Base-by-base conservation (phyloP, 2,888 invertebrate species). In the Perizoma affinitatum region DNA sequence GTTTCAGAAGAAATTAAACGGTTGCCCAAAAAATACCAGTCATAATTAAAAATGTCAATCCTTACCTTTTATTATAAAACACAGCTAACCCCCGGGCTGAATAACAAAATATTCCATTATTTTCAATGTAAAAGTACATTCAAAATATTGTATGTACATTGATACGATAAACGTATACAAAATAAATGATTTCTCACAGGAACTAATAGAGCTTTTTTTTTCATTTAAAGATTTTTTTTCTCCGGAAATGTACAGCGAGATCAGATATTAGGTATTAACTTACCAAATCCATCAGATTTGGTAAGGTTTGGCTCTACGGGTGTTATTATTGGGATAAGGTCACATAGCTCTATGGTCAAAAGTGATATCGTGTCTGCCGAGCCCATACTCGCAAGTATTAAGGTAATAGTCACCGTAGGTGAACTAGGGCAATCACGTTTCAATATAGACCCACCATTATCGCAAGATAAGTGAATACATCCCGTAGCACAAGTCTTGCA, bases 401-500 rank as follows among this genome's bases (percentile, higher is more conserved):
- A 66, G 57, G 48, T 63, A 61, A 67, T 65, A 55, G 33, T 36
- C 58, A 47, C 65, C 55, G 53, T 65, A 65, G 57, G 64, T 80
- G 75, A 86, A 79, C 75, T 86, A 74, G 86, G 84, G 72, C 86
- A 84, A 84, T 82, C 73, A 75, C 66, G 71, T 76, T 79, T 84
- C 80, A 82, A 87, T 87, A 89, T 87, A 87, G 87, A 78, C 80
- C 75, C 74, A 78, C 83, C 77, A 88, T 88, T 89, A 88, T 81
- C 76, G 76, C 73, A 66, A 74, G 74, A 75, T 70, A 71, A 73
- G 72, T 73, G 66, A 71, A 50, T 57, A 68, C 65, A 68, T n/a
- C 56, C 53, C 9, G 72, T 35, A 38, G 38, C 58, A 43, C 65
- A 66, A 58, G 58, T 66, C 57, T 58, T 45, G 61, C 48, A 49